Evolutionary conservation across 2,888 invertebrate species (phyloP).

Genomic region (Prenolepis imparis): DNA sequence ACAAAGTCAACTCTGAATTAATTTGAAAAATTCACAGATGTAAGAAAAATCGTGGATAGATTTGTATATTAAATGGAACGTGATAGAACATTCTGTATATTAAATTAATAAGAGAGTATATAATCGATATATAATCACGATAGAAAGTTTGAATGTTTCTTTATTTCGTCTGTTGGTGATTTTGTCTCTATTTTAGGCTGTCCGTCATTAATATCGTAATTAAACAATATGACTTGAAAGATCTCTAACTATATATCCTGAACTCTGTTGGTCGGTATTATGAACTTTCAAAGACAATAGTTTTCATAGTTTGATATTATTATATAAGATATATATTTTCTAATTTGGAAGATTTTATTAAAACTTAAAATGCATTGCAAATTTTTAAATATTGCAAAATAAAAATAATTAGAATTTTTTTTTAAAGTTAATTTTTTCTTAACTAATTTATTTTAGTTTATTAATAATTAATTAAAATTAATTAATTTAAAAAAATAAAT

Average conservation of each 20-base stretch:
- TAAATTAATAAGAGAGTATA: slow-evolving; percentile 14
- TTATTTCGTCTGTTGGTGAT: slow-evolving; percentile 10
- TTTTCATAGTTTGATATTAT: not conserved
- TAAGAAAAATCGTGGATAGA: not conserved
- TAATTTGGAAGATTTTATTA: not conserved
- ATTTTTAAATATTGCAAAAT: not conserved
- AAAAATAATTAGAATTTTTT: not conserved
- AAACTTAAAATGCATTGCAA: not conserved
- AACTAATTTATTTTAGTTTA: too few relatives aligned
- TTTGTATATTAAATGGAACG: not conserved
- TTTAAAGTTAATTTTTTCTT: too few relatives aligned
- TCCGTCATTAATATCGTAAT: not conserved
- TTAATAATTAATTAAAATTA: too few relatives aligned
- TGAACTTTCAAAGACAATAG: slow-evolving; percentile 24
- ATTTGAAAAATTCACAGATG: slow-evolving; percentile 23
- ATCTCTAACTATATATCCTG: not conserved
- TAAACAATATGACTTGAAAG: slow-evolving; percentile 14
- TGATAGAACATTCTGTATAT: not conserved
- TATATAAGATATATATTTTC: not conserved
- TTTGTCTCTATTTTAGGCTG: slow-evolving; percentile 15
- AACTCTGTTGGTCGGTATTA: not conserved
- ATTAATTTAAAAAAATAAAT: too few relatives aligned
- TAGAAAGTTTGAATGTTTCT: slow-evolving; percentile 25
- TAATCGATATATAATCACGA: too few relatives aligned
- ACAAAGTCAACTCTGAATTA: slow-evolving; percentile 25